Percentiles rank a stretch among this genome's conserved stretches.
Evolutionary conservation across 2,888 invertebrate species (phyloP).

Genomic region (Drosophila diplacantha): DNA sequence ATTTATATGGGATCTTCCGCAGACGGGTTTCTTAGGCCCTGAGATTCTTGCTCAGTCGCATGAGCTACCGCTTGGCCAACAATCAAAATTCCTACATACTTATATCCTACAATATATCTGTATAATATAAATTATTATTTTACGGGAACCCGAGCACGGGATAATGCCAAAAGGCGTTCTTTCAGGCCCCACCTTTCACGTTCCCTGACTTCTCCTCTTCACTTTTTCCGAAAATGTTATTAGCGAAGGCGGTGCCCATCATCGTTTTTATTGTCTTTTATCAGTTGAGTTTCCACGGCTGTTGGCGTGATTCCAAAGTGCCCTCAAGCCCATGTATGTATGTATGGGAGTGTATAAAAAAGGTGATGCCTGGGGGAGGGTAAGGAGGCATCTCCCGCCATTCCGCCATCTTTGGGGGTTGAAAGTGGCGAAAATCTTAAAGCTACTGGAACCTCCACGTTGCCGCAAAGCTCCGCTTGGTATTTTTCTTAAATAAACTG

Average conservation of each 20-base stretch:
- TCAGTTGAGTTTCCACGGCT: conserved; percentile 30
- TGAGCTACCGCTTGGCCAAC: conserved; percentile 17
- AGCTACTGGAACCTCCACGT: background rate
- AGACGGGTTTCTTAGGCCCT: conserved; percentile 18
- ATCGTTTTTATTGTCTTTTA: conserved; percentile 51
- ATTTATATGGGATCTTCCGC: conserved; percentile 41
- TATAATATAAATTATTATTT: conserved; percentile 49
- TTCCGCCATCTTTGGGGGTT: background rate
- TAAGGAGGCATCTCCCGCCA: background rate
- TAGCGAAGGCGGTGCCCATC: conserved; percentile 18
- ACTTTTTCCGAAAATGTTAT: conserved; percentile 34
- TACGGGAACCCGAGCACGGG: conserved; percentile 10
- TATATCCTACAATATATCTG: conserved; percentile 4
- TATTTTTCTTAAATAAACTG: background rate
- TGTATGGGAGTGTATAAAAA: background rate
- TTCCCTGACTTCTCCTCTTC: conserved; percentile 5
- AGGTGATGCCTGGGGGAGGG: conserved; percentile 5
- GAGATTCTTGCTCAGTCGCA: conserved; percentile 19
- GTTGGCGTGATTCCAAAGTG: conserved; percentile 17
- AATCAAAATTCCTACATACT: conserved; percentile 27
- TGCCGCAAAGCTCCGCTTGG: background rate
- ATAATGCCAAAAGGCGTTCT: conserved; percentile 29
- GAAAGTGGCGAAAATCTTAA: background rate
- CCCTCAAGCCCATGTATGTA: conserved; percentile 8
- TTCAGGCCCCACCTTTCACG: background rate